These are phyloP conservation scores for Apodemia mormo DNA, from an alignment of 2,888 invertebrate species.

Conservation along the genomic window DNA sequence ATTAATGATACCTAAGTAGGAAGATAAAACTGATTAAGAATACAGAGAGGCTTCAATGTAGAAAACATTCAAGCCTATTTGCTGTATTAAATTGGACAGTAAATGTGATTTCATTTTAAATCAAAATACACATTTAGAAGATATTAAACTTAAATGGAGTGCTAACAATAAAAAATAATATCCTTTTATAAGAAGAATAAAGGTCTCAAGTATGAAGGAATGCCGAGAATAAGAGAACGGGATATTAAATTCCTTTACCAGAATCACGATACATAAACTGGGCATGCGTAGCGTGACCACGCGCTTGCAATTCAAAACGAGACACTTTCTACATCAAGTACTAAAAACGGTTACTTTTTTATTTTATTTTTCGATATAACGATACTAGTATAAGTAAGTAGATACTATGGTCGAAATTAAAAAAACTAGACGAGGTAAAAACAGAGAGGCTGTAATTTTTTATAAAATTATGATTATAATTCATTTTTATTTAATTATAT, in stretches of 20 bases:
- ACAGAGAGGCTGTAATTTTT: no score
- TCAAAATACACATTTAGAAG: constrained; percentile 6
- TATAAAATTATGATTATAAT: no score
- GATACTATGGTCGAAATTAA: no score
- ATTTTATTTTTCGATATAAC: no score
- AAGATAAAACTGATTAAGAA: background rate
- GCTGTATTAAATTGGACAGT: background rate
- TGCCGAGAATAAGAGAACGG: constrained; percentile 39
- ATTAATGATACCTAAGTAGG: background rate
- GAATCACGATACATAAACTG: constrained; percentile 64
- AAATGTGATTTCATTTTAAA: background rate
- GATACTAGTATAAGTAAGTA: no score
- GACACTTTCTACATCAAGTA: background rate
- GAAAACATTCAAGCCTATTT: no score
- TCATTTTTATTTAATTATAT: no score
- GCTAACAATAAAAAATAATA: constrained; percentile 14
- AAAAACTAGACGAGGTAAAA: no score
- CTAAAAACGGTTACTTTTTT: no score
- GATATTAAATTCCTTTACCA: constrained; percentile 66
- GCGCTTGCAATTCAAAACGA: background rate
- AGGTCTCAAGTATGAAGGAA: constrained; percentile 28
- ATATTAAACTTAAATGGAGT: constrained; percentile 6
- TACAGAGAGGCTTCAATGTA: no score
- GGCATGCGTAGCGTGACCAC: constrained; percentile 39
- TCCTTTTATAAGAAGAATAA: constrained; percentile 15